Percentiles rank a stretch among this genome's conserved stretches.
phyloP scores from a whole-genome alignment of 2,888 invertebrate genomes.

The Dysmachus trigonus region DNA sequence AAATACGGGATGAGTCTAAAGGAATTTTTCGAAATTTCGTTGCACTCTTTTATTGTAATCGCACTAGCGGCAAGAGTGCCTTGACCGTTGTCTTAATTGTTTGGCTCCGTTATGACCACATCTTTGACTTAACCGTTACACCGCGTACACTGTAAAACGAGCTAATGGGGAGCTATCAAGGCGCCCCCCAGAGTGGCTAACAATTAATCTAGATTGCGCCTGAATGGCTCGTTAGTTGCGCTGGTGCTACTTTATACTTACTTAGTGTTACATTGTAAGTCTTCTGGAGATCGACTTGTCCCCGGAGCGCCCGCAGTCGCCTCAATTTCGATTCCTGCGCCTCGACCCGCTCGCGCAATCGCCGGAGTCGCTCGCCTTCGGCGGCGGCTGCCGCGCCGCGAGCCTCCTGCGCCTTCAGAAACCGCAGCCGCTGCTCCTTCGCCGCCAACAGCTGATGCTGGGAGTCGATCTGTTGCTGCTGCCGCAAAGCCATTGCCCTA shows the following conservation, averaged over 20 bases:
- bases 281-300: slow-evolving; percentile 93
- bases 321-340: slow-evolving; percentile 94
- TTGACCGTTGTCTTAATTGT: not conserved
- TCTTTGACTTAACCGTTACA: slow-evolving; percentile 3
- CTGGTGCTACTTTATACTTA: slow-evolving; percentile 77
- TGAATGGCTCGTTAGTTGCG: not conserved
- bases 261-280: slow-evolving; percentile 90
- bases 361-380: slow-evolving; percentile 86
- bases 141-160: not conserved
- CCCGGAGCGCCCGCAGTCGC: slow-evolving; percentile 88
- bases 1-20: no score
- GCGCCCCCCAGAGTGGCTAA: not conserved
- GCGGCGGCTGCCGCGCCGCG: slow-evolving; percentile 68
- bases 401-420: slow-evolving; percentile 93
- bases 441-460: slow-evolving; percentile 91
- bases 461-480: slow-evolving; percentile 97
- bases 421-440: slow-evolving; percentile 91
- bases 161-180: not conserved
- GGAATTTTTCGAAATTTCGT: no score
- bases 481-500: slow-evolving; percentile 97
- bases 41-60: not conserved
- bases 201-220: slow-evolving; percentile 17
- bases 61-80: not conserved
- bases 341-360: slow-evolving; percentile 90
- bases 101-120: not conserved